Percentiles rank a stretch among this genome's conserved stretches.
phyloP scores from a whole-genome alignment of 2,113 vertebrate species.

The Candoia aspera region DNA sequence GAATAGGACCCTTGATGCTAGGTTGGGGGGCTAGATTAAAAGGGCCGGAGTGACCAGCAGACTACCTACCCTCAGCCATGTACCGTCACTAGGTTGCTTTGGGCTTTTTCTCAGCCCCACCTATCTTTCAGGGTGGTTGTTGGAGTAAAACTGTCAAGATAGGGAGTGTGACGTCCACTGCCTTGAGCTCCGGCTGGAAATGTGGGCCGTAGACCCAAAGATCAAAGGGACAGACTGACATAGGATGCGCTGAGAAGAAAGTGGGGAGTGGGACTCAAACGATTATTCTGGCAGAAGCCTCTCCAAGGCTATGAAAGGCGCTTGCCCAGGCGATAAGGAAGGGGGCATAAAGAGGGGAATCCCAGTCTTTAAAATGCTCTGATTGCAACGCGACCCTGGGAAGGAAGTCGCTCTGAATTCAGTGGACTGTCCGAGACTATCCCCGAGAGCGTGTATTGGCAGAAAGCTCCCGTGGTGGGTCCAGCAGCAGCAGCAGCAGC shows the following conservation, averaged over 20 bases:
- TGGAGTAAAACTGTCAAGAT: not conserved
- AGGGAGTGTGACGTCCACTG: not conserved
- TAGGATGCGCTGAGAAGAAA: not conserved
- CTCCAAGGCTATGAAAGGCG: not conserved
- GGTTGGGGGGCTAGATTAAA: not conserved
- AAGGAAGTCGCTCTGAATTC: not conserved
- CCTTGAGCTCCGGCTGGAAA: not conserved
- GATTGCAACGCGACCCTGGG: not conserved
- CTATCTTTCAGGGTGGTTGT: not conserved
- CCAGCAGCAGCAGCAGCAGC: not conserved
- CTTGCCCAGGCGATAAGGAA: not conserved
- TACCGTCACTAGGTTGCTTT: not conserved
- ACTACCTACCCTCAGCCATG: not conserved
- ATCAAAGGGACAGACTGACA: not conserved
- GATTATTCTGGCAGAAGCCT: not conserved
- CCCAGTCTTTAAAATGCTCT: not conserved
- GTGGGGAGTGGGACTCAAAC: not conserved
- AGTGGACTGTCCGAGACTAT: not conserved
- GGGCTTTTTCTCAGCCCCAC: not conserved
- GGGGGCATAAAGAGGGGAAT: not conserved
- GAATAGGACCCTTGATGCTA: not conserved
- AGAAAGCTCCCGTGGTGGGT: not conserved
- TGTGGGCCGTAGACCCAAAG: not conserved
- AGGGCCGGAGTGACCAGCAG: not conserved
- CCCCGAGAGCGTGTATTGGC: not conserved